Evolutionary conservation across 2,113 vertebrate genomes (phyloP), one percentile per base, ranked within the genome.

Genomic region (Psittacara wagleri): DNA sequence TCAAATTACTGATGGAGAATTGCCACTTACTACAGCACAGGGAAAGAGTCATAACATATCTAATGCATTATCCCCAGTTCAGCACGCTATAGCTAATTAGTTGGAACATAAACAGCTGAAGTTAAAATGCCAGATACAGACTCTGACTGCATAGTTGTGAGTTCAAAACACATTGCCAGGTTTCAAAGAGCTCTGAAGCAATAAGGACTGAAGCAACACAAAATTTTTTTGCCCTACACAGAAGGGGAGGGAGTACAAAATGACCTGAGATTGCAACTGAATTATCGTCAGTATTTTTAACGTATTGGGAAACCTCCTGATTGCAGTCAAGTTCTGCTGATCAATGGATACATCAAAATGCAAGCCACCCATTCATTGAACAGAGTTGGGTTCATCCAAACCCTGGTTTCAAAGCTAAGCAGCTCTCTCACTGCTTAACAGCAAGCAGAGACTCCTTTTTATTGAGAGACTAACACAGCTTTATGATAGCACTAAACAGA

Each of bases 61-160:
- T 54, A 72, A 81, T 51, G 76, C 48, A 88, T 76, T 73, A 29
- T 46, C 77, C 66, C 68, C 73, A 76, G 76, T 66, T 39, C 80
- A 57, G 35, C 46, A 68, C 1, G 10, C 73, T 87, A 86, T 23
- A 43, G 31, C 29, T 91, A 94, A 95, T 94, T 95, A 96, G 55
- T 62, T 82, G 74, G 51, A 86, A 91, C 83, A 89, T 81, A 95
- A 96, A 94, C 86, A 94, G 81, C 52, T 76, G 78, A 96, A 92
- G 77, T 69, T 91, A 81, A 92, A 95, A 94, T 95, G 63, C 70
- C 70, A 96, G 49, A 72, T 69, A 83, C 46, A 87, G 52, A 51
- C 49, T 84, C 59, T n/a, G 74, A 64, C 49, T 91, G 57, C 29
- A 11, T 57, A 85, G 63, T 24, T 88, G 55, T 74, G 76, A 92